Evolutionary conservation across 1,140 invertebrate genomes (phyloP).

Genomic region (Pygmarrhopalites habei): DNA sequence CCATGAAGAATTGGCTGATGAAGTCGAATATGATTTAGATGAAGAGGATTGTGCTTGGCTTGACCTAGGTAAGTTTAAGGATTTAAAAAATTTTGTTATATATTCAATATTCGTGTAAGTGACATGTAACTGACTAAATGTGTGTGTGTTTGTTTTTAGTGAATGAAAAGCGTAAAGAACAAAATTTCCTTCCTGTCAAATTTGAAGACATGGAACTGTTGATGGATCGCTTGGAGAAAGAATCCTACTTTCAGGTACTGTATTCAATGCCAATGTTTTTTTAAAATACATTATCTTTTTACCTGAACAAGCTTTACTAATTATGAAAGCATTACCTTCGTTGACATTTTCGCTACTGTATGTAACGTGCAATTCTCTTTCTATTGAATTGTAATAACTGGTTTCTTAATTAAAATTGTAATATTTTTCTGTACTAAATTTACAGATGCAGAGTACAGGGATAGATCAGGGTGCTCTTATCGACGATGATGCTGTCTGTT

Average conservation of each 20-base stretch:
- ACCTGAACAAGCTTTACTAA: too few species aligned
- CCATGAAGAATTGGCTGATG: slow-evolving; percentile 80
- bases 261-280: too few species aligned
- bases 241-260: slow-evolving; percentile 87
- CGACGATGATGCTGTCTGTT: slow-evolving; percentile 96
- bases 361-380: too few species aligned
- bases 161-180: slow-evolving; percentile 68
- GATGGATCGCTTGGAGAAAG: slow-evolving; percentile 95
- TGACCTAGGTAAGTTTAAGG: too few species aligned
- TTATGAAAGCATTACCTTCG: too few species aligned
- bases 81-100: too few species aligned
- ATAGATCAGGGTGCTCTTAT: slow-evolving; percentile 60
- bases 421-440: slow-evolving; percentile 20
- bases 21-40: slow-evolving; percentile 95
- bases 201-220: slow-evolving; percentile 84
- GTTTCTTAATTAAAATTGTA: not conserved
- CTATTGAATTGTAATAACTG: not conserved
- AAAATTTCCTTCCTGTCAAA: slow-evolving; percentile 57
- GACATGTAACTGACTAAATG: too few species aligned
- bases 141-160: too few species aligned
- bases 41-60: slow-evolving; percentile 94
- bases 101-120: too few species aligned
- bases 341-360: too few species aligned
- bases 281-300: too few species aligned
- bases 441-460: slow-evolving; percentile 57